These are phyloP conservation scores for Telmatochromis sp. DNA, from an alignment of 2,113 vertebrate genomes.

Conservation along the genomic window DNA sequence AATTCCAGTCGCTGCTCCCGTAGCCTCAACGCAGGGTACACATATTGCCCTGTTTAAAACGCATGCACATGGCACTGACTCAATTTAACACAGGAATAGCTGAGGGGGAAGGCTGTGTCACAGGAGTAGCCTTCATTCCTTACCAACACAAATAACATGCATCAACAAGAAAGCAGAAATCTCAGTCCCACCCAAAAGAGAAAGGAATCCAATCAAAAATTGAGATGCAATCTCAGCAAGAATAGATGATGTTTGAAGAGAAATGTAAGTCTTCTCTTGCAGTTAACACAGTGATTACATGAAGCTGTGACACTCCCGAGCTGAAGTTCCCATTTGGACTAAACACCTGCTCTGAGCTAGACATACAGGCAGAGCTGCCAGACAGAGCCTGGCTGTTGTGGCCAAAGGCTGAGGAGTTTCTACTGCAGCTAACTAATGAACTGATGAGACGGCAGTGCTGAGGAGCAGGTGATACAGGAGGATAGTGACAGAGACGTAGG, in stretches of 20 bases:
- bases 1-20: slow-evolving; percentile 59
- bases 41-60: slow-evolving; percentile 66
- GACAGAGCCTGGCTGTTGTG: slow-evolving; percentile 22
- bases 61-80: slow-evolving; percentile 58
- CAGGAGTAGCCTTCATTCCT: slow-evolving; percentile 21
- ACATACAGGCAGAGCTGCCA: slow-evolving; percentile 19
- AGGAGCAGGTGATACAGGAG: slow-evolving; percentile 58
- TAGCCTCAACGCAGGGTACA: slow-evolving; percentile 36
- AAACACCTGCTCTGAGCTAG: neutral
- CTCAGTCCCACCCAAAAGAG: neutral
- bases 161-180: slow-evolving; percentile 40
- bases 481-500: slow-evolving; percentile 65
- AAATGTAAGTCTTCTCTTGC: neutral
- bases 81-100: slow-evolving; percentile 61
- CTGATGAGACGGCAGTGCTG: slow-evolving; percentile 47
- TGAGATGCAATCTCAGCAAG: neutral
- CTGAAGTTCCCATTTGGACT: neutral
- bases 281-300: neutral
- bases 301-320: neutral
- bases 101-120: slow-evolving; percentile 43
- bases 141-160: slow-evolving; percentile 60
- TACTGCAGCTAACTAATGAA: slow-evolving; percentile 56
- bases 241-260: slow-evolving; percentile 20
- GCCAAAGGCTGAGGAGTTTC: slow-evolving; percentile 34
- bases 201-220: slow-evolving; percentile 20